Evolutionary conservation across 1,140 invertebrate species (phyloP).

Genomic region (Pseudobourletiella spinata): DNA sequence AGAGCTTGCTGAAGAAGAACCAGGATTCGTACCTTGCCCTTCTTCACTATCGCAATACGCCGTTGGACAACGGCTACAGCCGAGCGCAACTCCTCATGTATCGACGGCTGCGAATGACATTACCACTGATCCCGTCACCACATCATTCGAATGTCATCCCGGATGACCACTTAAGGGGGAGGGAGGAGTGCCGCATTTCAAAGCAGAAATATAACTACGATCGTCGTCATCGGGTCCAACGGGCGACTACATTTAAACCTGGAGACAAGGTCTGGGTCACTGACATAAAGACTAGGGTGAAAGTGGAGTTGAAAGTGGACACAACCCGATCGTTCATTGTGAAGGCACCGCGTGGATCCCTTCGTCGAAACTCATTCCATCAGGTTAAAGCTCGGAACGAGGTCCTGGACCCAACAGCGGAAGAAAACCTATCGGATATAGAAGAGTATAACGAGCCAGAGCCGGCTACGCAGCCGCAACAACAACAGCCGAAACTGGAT

Average conservation of each 20-base stretch:
- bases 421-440: too few species aligned
- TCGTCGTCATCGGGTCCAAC: not conserved
- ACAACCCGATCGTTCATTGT: not conserved
- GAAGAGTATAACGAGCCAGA: too few species aligned
- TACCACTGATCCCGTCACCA: conserved; percentile 13
- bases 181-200: not conserved
- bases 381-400: too few species aligned
- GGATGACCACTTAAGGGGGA: too few species aligned
- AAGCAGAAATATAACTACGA: not conserved
- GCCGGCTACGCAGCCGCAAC: too few species aligned
- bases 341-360: not conserved
- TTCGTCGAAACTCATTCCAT: not conserved
- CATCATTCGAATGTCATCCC: not conserved
- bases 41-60: too few species aligned
- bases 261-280: too few species aligned
- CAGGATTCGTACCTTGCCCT: conserved; percentile 34
- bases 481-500: too few species aligned
- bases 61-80: conserved; percentile 35
- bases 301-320: not conserved
- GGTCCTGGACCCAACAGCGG: too few species aligned
- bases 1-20: too few species aligned
- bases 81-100: conserved; percentile 36
- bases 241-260: conserved; percentile 7
- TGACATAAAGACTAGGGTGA: conserved; percentile 23
- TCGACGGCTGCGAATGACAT: conserved; percentile 22